These are phyloP conservation scores for Hippoglossus stenolepis DNA, from an alignment of 2,113 vertebrate species.

Conservation along the genomic window DNA sequence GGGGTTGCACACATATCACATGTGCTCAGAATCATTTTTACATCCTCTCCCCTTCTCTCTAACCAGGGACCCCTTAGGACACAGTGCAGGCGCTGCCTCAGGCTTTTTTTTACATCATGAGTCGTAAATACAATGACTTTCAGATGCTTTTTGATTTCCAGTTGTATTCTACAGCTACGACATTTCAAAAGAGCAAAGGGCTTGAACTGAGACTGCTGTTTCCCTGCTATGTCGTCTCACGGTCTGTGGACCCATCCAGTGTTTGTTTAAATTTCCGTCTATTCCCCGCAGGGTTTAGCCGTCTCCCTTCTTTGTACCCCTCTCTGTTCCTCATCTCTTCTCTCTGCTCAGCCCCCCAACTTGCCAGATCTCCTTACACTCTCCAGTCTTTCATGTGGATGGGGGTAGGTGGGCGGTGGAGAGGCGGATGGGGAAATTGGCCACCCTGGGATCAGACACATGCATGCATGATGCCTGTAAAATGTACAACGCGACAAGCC, in stretches of 20 bases:
- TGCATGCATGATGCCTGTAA: neutral
- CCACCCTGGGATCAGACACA: conserved; percentile 31
- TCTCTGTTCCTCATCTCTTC: conserved; percentile 16
- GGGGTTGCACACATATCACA: conserved; percentile 9
- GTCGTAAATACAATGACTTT: conserved; percentile 23
- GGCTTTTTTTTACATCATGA: neutral
- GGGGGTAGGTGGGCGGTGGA: conserved; percentile 13
- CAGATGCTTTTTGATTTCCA: conserved; percentile 16
- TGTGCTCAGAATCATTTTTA: conserved; percentile 33
- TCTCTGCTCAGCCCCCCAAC: conserved; percentile 1
- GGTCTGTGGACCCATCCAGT: conserved; percentile 8
- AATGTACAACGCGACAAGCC: conserved; percentile 1
- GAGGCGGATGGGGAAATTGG: conserved; percentile 25
- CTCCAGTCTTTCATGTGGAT: conserved; percentile 50
- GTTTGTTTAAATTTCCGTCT: conserved; percentile 47
- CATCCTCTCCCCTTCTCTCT: conserved; percentile 3
- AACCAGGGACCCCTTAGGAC: neutral
- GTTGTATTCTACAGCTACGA: conserved; percentile 4
- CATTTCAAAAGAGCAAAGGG: conserved; percentile 17
- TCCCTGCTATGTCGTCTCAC: conserved; percentile 22
- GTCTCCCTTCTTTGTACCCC: conserved; percentile 21
- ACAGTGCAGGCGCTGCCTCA: neutral
- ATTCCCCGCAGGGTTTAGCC: conserved; percentile 16
- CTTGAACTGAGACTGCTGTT: conserved; percentile 19
- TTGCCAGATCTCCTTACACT: conserved; percentile 46